A percentile compares a stretch with the other conserved stretches of the same genome.
Evolutionary conservation across 2,888 invertebrate species (phyloP).

Genomic region (Tanaodytes sp.): DNA sequence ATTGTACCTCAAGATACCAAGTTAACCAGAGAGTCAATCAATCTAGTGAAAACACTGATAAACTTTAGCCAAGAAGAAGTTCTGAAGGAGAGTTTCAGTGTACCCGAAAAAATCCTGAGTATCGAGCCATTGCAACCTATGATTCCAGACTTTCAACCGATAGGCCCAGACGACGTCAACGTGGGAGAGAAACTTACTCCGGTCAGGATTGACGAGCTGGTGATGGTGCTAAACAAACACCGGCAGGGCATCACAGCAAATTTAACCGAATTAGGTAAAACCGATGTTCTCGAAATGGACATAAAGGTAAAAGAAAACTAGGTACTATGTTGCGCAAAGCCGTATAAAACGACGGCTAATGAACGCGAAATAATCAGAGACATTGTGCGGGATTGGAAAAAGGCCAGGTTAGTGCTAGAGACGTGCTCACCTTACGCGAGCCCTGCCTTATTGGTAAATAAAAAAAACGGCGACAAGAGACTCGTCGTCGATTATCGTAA

Average conservation of each 20-base stretch:
- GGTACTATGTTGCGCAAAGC: background rate
- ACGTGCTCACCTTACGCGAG: background rate
- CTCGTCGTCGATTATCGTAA: background rate
- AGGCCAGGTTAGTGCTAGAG: background rate
- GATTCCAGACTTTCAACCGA: background rate
- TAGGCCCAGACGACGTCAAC: background rate
- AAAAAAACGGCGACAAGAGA: constrained; percentile 24
- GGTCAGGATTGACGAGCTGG: background rate
- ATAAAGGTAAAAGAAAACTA: background rate
- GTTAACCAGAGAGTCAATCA: background rate
- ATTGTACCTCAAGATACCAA: background rate
- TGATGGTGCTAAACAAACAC: background rate
- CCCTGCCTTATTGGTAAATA: background rate
- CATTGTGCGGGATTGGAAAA: background rate
- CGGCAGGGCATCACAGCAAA: background rate
- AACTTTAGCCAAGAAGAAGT: background rate
- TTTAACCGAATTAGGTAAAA: background rate
- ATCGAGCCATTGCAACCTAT: background rate
- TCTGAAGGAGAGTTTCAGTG: background rate
- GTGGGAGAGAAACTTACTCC: background rate
- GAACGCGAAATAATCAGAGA: constrained; percentile 3
- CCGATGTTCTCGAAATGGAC: background rate
- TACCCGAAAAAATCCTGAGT: background rate
- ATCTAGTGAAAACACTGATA: background rate
- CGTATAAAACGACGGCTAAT: background rate